phyloP scores from a whole-genome alignment of 2,888 invertebrate genomes.

The Hyalella azteca region DNA sequence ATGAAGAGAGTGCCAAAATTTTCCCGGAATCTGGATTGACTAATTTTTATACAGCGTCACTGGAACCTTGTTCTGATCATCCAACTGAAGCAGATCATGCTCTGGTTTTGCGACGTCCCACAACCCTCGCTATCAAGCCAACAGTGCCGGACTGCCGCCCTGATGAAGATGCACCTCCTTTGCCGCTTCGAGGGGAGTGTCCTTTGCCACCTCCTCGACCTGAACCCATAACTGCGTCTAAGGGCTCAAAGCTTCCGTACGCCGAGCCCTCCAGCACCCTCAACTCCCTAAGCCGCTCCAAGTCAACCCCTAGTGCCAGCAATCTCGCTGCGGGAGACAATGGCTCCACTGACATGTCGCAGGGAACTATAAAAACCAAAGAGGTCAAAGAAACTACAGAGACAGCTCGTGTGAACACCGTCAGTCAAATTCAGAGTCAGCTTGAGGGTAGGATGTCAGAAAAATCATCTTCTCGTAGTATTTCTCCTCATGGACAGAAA shows the following conservation, averaged over 20 bases:
- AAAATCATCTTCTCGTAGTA: neutral
- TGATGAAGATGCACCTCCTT: slow-evolving; percentile 40
- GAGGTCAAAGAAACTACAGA: neutral
- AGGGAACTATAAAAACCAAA: neutral
- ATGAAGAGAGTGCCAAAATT: no score
- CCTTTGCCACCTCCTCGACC: slow-evolving; percentile 52
- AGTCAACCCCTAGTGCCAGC: slow-evolving; percentile 48
- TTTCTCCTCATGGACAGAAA: slow-evolving; percentile 12
- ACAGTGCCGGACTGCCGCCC: slow-evolving; percentile 55
- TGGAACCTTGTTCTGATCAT: no score
- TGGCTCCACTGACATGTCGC: neutral
- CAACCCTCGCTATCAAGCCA: slow-evolving; percentile 49
- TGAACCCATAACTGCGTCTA: neutral
- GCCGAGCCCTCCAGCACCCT: neutral
- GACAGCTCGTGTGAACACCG: slow-evolving; percentile 39
- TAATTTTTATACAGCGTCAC: no score
- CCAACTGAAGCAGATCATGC: no score
- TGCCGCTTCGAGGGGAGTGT: slow-evolving; percentile 48
- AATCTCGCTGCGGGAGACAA: neutral
- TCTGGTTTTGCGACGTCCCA: slow-evolving; percentile 46
- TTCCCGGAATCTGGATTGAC: no score
- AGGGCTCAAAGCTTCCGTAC: neutral
- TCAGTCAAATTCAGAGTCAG: slow-evolving; percentile 42
- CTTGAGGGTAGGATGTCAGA: slow-evolving; percentile 29
- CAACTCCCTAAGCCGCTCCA: slow-evolving; percentile 43